These are phyloP conservation scores for Triops cancriformis DNA, from an alignment of 1,140 invertebrate genomes.

Conservation along the genomic window DNA sequence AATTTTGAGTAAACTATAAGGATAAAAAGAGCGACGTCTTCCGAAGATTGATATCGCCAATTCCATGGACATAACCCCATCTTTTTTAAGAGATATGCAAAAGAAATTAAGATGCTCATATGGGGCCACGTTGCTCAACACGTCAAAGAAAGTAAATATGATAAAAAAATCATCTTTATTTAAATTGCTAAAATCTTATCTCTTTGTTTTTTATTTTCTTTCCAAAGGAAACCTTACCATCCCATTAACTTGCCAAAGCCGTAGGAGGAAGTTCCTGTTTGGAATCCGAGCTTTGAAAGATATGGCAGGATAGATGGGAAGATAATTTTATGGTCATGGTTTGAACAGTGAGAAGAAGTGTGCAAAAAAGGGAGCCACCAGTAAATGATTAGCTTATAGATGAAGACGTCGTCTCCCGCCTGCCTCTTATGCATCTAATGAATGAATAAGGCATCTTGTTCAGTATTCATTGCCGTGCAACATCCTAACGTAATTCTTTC, in stretches of 20 bases:
- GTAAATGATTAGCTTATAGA: conserved; percentile 14
- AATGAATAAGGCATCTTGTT: conserved; percentile 10
- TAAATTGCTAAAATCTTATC: too few species aligned
- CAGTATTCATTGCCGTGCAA: conserved; percentile 4
- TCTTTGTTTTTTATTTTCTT: neutral
- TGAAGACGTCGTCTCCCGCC: conserved; percentile 11
- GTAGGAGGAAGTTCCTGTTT: neutral
- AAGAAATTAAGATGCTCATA: too few species aligned
- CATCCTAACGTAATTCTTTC: conserved; percentile 6
- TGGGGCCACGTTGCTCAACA: too few species aligned
- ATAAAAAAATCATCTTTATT: too few species aligned
- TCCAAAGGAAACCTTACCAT: neutral
- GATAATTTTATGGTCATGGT: conserved; percentile 14
- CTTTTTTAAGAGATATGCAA: too few species aligned
- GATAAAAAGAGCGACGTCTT: too few species aligned
- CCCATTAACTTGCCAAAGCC: neutral
- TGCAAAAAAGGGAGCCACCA: neutral
- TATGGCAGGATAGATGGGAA: neutral
- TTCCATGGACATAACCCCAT: too few species aligned
- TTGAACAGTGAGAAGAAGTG: neutral
- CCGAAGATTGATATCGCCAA: too few species aligned
- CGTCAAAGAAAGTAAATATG: too few species aligned
- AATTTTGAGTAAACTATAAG: too few species aligned
- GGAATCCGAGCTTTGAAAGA: neutral
- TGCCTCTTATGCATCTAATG: conserved; percentile 13